These are phyloP conservation scores for Ranitomeya imitator DNA, from an alignment of 2,113 vertebrate species.

Conservation along the genomic window DNA sequence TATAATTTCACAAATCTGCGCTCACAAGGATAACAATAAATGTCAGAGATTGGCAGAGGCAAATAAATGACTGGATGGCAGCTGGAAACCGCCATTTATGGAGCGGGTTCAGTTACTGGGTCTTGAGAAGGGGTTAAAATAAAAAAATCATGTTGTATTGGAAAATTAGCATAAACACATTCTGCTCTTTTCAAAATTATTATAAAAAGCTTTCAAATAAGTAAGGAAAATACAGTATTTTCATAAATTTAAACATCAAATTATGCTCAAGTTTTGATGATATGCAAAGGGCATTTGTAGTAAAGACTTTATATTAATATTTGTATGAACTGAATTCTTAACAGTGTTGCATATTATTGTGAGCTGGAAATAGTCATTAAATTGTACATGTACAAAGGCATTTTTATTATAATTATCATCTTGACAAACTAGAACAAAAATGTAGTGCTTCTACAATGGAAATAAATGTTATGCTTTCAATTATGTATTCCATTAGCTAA, in stretches of 20 bases:
- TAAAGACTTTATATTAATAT: not conserved
- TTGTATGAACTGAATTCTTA: not conserved
- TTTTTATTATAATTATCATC: not conserved
- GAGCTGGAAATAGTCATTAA: not conserved
- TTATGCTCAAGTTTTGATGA: not conserved
- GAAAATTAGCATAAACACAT: too few species aligned
- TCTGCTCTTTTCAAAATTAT: too few species aligned
- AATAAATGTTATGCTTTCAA: not conserved
- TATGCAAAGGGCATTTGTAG: constrained; percentile 4
- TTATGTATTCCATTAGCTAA: constrained; percentile 4
- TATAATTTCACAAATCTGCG: too few species aligned
- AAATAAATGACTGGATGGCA: too few species aligned
- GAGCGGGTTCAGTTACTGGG: too few species aligned
- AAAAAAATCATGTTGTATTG: too few species aligned
- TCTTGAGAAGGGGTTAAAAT: too few species aligned
- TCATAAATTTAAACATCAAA: not conserved
- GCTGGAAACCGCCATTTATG: too few species aligned
- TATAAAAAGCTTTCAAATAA: not conserved
- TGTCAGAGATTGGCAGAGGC: too few species aligned
- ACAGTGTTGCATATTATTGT: not conserved
- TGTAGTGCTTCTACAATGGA: not conserved
- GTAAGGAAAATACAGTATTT: not conserved
- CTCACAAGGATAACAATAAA: too few species aligned
- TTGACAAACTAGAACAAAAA: constrained; percentile 33
- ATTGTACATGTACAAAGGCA: constrained; percentile 27